phyloP scores from a whole-genome alignment of 2,888 invertebrate genomes.

The Macropis europaea region DNA sequence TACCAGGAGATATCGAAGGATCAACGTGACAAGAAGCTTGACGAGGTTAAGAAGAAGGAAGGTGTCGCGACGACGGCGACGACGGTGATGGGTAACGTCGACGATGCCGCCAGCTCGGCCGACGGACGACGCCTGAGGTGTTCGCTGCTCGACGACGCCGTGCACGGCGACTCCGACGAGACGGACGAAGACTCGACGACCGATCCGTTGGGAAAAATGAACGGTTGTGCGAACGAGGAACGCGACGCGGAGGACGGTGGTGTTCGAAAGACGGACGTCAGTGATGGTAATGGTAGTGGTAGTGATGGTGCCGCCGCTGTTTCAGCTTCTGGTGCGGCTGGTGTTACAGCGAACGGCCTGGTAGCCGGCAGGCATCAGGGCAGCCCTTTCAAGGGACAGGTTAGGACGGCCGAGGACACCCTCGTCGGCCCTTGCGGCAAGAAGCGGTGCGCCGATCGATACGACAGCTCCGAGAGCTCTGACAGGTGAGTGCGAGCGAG shows the following conservation, averaged over 20 bases:
- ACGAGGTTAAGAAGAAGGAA: constrained; percentile 52
- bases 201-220: too few relatives aligned
- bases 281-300: constrained; percentile 17
- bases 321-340: constrained; percentile 54
- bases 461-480: constrained; percentile 96
- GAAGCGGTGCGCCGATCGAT: constrained; percentile 94
- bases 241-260: constrained; percentile 6
- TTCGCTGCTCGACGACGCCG: constrained; percentile 14
- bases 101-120: constrained; percentile 30
- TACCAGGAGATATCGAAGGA: constrained; percentile 1
- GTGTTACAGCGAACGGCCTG: constrained; percentile 58
- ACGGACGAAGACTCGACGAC: neutral
- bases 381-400: constrained; percentile 74
- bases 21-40: constrained; percentile 70
- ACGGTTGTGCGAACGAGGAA: constrained; percentile 11
- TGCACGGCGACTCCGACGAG: constrained; percentile 12
- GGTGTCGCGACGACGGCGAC: constrained; percentile 33
- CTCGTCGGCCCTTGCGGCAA: constrained; percentile 83
- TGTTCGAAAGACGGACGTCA: constrained; percentile 16
- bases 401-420: constrained; percentile 73
- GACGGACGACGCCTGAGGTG: constrained; percentile 29
- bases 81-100: constrained; percentile 26
- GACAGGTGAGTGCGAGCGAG: constrained; percentile 86
- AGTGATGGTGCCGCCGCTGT: constrained; percentile 57
- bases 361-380: constrained; percentile 66